phyloP scores from a whole-genome alignment of 2,888 invertebrate species.

The Acanthococcus lagerstroemiae region DNA sequence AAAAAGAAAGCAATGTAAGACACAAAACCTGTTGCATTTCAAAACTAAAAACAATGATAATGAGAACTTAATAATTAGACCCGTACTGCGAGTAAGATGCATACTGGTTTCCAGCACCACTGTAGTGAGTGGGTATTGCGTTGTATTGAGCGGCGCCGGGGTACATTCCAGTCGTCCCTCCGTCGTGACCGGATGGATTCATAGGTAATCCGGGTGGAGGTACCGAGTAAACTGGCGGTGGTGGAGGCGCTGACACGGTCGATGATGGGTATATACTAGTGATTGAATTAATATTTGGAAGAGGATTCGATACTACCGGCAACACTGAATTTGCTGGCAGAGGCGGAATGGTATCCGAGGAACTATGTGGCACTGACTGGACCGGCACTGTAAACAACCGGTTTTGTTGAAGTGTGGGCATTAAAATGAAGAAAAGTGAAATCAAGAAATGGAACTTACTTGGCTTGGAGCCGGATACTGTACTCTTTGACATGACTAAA shows the following conservation, averaged over 20 bases:
- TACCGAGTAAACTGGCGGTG: slow-evolving; percentile 23
- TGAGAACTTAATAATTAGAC: not conserved
- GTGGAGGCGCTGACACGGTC: slow-evolving; percentile 20
- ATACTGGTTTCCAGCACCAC: not conserved
- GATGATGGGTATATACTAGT: slow-evolving; percentile 2
- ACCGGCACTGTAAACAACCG: slow-evolving; percentile 16
- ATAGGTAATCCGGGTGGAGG: slow-evolving; percentile 26
- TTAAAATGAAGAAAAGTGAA: slow-evolving; percentile 7
- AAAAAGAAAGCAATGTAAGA: too few species aligned
- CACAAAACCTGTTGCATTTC: too few species aligned
- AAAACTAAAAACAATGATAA: not conserved
- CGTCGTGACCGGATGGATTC: slow-evolving; percentile 3
- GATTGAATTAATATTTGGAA: slow-evolving; percentile 12
- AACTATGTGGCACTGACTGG: slow-evolving; percentile 24
- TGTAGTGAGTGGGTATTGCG: not conserved
- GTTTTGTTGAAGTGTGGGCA: too few species aligned
- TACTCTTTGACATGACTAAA: slow-evolving; percentile 10
- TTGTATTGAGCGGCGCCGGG: not conserved
- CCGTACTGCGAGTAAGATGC: not conserved
- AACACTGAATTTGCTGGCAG: slow-evolving; percentile 28
- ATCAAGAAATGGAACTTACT: not conserved
- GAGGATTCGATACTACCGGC: slow-evolving; percentile 15
- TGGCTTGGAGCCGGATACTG: slow-evolving; percentile 23
- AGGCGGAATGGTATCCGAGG: slow-evolving; percentile 28
- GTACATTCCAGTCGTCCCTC: not conserved